Base-by-base conservation (phyloP, 2,113 vertebrate species). In the Perognathus longimembris region DNA sequence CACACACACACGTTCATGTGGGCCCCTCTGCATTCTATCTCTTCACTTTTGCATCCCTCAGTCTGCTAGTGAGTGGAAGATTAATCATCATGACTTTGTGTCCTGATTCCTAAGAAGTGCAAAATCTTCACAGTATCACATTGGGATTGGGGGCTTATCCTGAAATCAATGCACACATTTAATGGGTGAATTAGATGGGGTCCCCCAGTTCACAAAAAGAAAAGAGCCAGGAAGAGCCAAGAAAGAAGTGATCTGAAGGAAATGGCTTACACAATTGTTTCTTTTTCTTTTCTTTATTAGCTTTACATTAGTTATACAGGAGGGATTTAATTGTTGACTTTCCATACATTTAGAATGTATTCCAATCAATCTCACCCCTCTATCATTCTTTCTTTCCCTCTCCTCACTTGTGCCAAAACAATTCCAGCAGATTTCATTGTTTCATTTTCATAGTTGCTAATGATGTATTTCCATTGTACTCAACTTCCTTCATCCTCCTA, bases 171-270 rank as follows among this genome's bases (percentile, higher is more conserved):
- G 57, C 32, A 40, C 32, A 34, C 40, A 54, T 75, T 85, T 73
- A 91, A 40, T 40, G 34, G 7, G 17, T 64, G 4, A 40, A 6
- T 74, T 85, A 67, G 77, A 81, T 54, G 79, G n/a, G 5, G 9
- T 66, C 88, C 11, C 40, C 22, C 32, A 81, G 73, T 45, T 45
- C 12, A n/a, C n/a, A 45, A 45, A 45, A 74, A 42, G 77, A 64
- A 84, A 34, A 80, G 50, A 89, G 80, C 61, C 57, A 11, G n/a
- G 73, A 61, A 22, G 28, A 71, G 73, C 34, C 1, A 22, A 45
- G 64, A 36, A 67, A 70, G 24, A 66, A 61, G 42, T 59, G 26
- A 34, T 73, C 93, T 93, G 88, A 66, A 90, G 66, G 74, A 42
- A 36, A 28, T 69, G 54, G 21, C 57, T 85, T 34, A 66, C 6